A percentile compares a stretch with the other conserved stretches of the same genome.
Evolutionary conservation across 2,113 vertebrate genomes (phyloP).

Genomic region (Paracanthobrama guichenoti): DNA sequence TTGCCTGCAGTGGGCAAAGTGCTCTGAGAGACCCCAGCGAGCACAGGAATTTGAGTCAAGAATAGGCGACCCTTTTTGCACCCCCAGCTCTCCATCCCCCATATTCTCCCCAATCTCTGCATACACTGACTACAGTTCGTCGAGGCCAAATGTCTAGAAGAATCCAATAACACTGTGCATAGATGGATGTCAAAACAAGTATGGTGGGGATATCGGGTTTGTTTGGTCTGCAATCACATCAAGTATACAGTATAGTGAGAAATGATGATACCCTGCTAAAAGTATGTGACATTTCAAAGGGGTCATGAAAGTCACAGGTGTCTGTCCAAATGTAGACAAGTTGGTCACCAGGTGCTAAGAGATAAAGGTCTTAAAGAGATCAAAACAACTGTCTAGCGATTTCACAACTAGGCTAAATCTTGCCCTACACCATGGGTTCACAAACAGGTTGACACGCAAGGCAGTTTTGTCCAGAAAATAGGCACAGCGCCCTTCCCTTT

Average conservation of each 20-base stretch:
- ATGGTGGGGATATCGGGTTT: slow-evolving; percentile 18
- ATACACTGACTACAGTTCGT: slow-evolving; percentile 14
- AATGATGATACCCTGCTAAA: slow-evolving; percentile 20
- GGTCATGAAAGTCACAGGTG: slow-evolving; percentile 53
- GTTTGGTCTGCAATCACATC: slow-evolving; percentile 45
- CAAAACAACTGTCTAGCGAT: slow-evolving; percentile 52
- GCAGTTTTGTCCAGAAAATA: slow-evolving; percentile 38
- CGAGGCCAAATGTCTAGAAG: slow-evolving; percentile 18
- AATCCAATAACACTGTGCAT: slow-evolving; percentile 6
- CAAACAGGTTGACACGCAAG: slow-evolving; percentile 36
- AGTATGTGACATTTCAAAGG: slow-evolving; percentile 74
- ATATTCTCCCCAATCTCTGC: slow-evolving; percentile 43
- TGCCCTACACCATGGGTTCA: slow-evolving; percentile 43
- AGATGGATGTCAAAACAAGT: not conserved
- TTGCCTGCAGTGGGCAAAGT: slow-evolving; percentile 57
- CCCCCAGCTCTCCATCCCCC: slow-evolving; percentile 45
- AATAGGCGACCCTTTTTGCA: slow-evolving; percentile 53
- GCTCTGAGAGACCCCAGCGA: slow-evolving; percentile 59
- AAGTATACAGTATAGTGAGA: slow-evolving; percentile 59
- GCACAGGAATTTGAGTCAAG: slow-evolving; percentile 72
- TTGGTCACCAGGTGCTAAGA: slow-evolving; percentile 63
- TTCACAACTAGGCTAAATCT: slow-evolving; percentile 36
- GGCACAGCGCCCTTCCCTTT: slow-evolving; percentile 47
- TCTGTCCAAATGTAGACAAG: slow-evolving; percentile 55
- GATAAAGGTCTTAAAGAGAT: slow-evolving; percentile 60